Evolutionary conservation across 2,113 vertebrate species (phyloP).

Genomic region (Fregata magnificens): DNA sequence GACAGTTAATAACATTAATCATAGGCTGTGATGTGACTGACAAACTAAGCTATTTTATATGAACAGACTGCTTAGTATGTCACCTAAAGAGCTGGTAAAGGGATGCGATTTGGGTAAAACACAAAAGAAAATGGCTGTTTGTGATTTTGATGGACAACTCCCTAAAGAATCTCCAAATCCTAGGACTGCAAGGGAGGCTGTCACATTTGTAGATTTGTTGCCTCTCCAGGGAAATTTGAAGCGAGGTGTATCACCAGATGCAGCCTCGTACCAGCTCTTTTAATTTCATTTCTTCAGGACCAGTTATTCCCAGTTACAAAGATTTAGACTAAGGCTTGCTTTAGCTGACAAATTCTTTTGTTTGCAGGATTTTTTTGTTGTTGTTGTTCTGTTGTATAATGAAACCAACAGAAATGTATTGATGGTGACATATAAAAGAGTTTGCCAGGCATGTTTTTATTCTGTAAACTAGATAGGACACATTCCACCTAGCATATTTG

Average conservation of each 20-base stretch:
- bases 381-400: not conserved
- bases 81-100: not conserved
- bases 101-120: not conserved
- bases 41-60: not conserved
- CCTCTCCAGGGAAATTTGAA: not conserved
- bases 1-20: not conserved
- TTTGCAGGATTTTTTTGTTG: not conserved
- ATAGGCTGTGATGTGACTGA: not conserved
- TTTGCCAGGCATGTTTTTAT: not conserved
- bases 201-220: not conserved
- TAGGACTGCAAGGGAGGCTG: not conserved
- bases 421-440: not conserved
- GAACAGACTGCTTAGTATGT: not conserved
- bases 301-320: not conserved
- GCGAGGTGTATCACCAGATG: not conserved
- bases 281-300: not conserved
- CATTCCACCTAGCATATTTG: not conserved
- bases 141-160: not conserved
- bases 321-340: not conserved
- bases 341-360: not conserved
- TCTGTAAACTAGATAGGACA: not conserved
- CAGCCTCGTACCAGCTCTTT: not conserved
- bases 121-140: not conserved
- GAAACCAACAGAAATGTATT: not conserved
- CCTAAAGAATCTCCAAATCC: not conserved